Percentiles rank a stretch among this genome's conserved stretches.
Conservation (phyloP, 2,113 vertebrate genomes). For the Zapus hudsonius region DNA sequence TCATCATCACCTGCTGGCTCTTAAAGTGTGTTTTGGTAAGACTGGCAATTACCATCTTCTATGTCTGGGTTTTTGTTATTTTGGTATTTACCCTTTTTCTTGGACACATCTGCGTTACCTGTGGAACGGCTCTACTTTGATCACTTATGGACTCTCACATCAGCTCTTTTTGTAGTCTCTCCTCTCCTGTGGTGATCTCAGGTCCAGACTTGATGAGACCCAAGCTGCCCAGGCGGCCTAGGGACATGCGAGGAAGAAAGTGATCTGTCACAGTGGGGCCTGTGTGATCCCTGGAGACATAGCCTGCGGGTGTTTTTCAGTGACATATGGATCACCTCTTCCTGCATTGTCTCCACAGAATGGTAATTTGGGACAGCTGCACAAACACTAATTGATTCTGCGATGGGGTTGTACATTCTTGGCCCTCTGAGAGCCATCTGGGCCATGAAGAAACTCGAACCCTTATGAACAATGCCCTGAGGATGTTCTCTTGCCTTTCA, state of each 20-base stretch:
- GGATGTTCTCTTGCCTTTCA: background rate
- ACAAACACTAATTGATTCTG: background rate
- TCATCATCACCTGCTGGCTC: background rate
- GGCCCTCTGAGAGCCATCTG: background rate
- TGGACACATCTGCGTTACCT: background rate
- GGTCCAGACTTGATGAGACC: background rate
- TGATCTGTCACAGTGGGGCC: background rate
- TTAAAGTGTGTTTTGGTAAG: background rate
- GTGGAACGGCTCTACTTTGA: background rate
- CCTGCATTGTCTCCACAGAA: background rate
- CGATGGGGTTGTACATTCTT: background rate
- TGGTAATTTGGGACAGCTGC: slow-evolving; percentile 20
- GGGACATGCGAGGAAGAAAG: background rate
- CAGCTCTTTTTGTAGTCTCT: background rate
- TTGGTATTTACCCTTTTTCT: background rate
- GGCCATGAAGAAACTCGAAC: background rate
- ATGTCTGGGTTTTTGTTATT: background rate
- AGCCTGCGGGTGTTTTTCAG: background rate
- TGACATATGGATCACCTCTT: background rate
- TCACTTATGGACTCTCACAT: background rate
- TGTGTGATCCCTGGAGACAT: background rate
- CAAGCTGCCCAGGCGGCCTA: background rate
- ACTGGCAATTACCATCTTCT: background rate
- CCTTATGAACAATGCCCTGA: background rate
- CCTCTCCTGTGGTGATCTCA: background rate